Percentiles rank a stretch among this genome's conserved stretches.
These are phyloP conservation scores for Sigmodon hispidus DNA, from an alignment of 2,113 vertebrate genomes.

Conservation along the genomic window DNA sequence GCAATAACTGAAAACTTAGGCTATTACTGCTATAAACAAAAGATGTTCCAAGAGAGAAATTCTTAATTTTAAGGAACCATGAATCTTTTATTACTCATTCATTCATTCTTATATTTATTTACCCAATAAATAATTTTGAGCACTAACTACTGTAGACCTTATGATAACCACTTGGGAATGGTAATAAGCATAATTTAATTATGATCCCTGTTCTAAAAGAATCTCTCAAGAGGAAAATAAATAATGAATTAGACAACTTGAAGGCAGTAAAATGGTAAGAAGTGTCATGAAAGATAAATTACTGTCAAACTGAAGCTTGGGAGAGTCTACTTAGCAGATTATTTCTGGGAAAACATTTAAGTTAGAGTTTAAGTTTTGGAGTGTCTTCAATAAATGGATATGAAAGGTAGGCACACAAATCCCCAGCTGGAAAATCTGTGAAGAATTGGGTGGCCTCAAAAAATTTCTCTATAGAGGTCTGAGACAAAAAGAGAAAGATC, in stretches of 20 bases:
- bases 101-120: conserved; percentile 42
- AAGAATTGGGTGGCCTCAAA: not conserved
- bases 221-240: conserved; percentile 20
- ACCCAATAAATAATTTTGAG: conserved; percentile 39
- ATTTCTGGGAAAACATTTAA: not conserved
- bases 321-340: not conserved
- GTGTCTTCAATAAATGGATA: not conserved
- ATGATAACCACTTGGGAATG: not conserved
- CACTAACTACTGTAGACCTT: not conserved
- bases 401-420: not conserved
- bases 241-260: not conserved
- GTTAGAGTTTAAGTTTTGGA: not conserved
- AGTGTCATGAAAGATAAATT: not conserved
- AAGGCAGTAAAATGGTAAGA: conserved; percentile 14
- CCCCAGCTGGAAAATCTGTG: not conserved
- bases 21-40: not conserved
- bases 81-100: conserved; percentile 6
- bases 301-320: not conserved
- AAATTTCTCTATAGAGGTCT: not conserved
- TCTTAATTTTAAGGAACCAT: conserved; percentile 42
- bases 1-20: conserved; percentile 34
- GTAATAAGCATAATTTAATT: not conserved
- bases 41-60: conserved; percentile 31
- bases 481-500: not conserved
- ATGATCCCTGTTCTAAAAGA: conserved; percentile 7